Evolutionary conservation across 2,888 invertebrate genomes (phyloP), one percentile per base, ranked within the genome.

Genomic region (Zaprionus lineosus): DNA sequence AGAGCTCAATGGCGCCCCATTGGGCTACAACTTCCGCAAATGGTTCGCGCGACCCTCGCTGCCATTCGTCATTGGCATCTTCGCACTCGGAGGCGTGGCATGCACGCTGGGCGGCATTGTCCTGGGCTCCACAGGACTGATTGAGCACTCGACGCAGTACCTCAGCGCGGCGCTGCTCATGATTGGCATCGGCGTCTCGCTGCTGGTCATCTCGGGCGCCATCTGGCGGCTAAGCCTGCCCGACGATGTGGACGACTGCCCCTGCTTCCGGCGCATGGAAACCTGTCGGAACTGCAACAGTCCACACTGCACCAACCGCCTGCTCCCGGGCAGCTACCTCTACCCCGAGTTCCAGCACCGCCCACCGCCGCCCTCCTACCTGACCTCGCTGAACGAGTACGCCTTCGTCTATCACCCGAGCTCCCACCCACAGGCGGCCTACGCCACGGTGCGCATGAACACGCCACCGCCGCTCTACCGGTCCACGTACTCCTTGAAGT

Each of bases 301-400:
- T 73, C 93, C 94, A 40, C 95, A 94, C 85, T 89, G 90, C 63
- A 95, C 94, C 33, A 92, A 95, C 62, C 95, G 95, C 0, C 94
- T 96, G 88, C 95, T 97, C 89, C 95, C 96, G 0, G 86, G 87
- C 16, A 96, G 95, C 87, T 96, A 96, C 86, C 93, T 97, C 91
- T 98, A 98, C 90, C 97, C 98, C 2, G 98, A 98, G 91, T 98
- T 98, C 89, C 97, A 97, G 89, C 97, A 96, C 91, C 92, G 98
- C 75, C 97, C 97, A 16, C 98, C 98, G 28, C 98, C 98, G 33
- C 98, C 98, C 16, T 96, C 97, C 64, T 98, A 98, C 90, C 95
- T 97, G 91, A 97, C 98, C 2, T 97, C 97, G 63, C 96, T 98
- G 95, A 97, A 98, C 90, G 98, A 98, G 88, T 98, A 97, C 90